Evolutionary conservation across 2,888 invertebrate species (phyloP).

Genomic region (Sphecodes monilicornis): DNA sequence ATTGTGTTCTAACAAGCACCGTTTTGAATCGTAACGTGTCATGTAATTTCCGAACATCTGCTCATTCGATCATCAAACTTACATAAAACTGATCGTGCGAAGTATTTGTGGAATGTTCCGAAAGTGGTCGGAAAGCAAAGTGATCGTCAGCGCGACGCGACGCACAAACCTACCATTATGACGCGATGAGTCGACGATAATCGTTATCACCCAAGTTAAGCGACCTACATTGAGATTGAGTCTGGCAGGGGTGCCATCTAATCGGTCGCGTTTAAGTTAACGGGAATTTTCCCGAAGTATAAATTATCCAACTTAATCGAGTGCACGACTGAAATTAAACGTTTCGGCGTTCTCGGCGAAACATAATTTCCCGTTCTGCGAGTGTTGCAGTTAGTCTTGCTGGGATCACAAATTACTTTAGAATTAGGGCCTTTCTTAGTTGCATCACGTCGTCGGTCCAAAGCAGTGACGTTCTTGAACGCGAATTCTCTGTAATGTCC

Average conservation of each 20-base stretch:
- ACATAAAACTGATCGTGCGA: conserved; percentile 37
- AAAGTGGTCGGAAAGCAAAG: conserved; percentile 45
- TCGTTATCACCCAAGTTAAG: conserved; percentile 72
- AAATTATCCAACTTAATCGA: conserved; percentile 63
- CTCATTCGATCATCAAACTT: conserved; percentile 49
- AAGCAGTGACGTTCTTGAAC: neutral
- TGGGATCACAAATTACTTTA: conserved; percentile 7
- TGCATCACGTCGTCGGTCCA: neutral
- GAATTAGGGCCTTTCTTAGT: neutral
- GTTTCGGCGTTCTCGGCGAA: conserved; percentile 30
- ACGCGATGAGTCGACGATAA: conserved; percentile 72
- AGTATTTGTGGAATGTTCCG: conserved; percentile 32
- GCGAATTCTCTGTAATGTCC: neutral
- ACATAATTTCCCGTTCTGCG: conserved; percentile 12
- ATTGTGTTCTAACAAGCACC: neutral
- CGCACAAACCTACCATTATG: conserved; percentile 67
- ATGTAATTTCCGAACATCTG: conserved; percentile 19
- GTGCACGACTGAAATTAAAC: conserved; percentile 29
- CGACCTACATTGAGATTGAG: conserved; percentile 64
- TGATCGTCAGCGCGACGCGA: conserved; percentile 56
- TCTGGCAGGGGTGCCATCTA: conserved; percentile 58
- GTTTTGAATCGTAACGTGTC: neutral
- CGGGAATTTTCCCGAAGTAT: conserved; percentile 49
- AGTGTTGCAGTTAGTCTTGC: neutral
- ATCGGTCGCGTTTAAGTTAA: conserved; percentile 50